These are phyloP conservation scores for Drosophila parvula DNA, from an alignment of 1,140 invertebrate genomes.

Conservation along the genomic window DNA sequence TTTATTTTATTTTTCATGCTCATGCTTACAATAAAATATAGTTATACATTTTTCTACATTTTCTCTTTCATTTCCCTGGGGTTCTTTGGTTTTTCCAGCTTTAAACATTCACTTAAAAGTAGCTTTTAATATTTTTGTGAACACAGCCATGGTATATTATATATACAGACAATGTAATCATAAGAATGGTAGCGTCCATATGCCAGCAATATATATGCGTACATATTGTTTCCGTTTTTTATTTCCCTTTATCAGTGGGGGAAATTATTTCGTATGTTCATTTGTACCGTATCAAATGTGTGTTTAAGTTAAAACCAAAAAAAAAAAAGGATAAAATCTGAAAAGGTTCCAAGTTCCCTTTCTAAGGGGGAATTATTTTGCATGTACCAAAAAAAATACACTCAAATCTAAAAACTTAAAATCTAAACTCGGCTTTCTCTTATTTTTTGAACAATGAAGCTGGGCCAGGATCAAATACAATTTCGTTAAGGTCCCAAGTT, in stretches of 20 bases:
- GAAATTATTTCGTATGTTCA: background rate
- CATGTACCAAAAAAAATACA: no score
- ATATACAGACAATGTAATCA: background rate
- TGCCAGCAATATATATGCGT: background rate
- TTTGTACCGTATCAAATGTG: conserved; percentile 1
- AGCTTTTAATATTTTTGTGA: no score
- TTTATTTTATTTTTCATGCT: background rate
- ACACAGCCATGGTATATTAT: no score
- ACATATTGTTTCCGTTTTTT: background rate
- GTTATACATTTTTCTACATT: background rate
- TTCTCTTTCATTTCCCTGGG: background rate
- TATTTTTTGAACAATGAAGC: no score
- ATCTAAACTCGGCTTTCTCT: no score
- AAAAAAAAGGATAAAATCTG: background rate
- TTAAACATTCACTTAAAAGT: no score
- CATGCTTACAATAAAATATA: background rate
- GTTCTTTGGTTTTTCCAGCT: no score
- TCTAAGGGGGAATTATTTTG: no score
- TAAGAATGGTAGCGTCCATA: background rate
- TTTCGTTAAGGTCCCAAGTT: no score
- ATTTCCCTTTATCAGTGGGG: conserved; percentile 1
- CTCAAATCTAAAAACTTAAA: no score
- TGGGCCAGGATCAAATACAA: no score
- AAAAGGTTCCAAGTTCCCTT: no score
- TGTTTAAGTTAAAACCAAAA: background rate